Evolutionary conservation across 2,797 vertebrate genomes (phyloP).

Genomic region (Setipinna tenuifilis): DNA sequence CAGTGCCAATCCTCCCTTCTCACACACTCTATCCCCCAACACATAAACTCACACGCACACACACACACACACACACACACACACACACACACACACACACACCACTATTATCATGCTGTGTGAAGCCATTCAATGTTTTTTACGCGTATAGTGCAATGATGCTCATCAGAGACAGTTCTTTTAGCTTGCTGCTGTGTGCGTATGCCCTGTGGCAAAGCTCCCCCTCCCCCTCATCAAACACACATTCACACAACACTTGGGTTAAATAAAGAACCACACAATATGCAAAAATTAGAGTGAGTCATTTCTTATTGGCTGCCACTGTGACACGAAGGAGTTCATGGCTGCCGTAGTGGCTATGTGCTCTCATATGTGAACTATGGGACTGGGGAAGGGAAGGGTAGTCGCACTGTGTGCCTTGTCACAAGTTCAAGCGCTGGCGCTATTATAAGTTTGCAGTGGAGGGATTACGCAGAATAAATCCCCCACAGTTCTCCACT

Average conservation of each 20-base stretch:
- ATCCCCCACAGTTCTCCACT: neutral
- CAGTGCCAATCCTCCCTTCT: slow-evolving; percentile 11
- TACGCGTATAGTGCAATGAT: neutral
- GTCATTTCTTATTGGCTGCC: neutral
- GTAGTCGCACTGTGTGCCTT: neutral
- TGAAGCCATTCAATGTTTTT: neutral
- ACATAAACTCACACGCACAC: neutral
- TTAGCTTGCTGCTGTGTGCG: neutral
- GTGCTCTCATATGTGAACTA: neutral
- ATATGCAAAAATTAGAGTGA: neutral
- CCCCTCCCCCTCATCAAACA: neutral
- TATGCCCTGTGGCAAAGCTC: neutral
- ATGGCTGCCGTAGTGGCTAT: neutral
- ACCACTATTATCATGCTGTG: neutral
- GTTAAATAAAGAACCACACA: neutral
- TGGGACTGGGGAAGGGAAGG: neutral
- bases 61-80: slow-evolving; percentile 9
- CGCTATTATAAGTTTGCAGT: neutral
- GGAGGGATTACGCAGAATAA: neutral
- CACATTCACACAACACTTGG: neutral
- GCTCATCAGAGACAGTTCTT: neutral
- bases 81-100: slow-evolving; percentile 8
- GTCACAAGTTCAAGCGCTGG: neutral
- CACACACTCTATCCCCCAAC: neutral
- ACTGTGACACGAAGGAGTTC: neutral